Base-by-base conservation (phyloP, 2,113 vertebrate genomes). In the Oreochromis niloticus region DNA sequence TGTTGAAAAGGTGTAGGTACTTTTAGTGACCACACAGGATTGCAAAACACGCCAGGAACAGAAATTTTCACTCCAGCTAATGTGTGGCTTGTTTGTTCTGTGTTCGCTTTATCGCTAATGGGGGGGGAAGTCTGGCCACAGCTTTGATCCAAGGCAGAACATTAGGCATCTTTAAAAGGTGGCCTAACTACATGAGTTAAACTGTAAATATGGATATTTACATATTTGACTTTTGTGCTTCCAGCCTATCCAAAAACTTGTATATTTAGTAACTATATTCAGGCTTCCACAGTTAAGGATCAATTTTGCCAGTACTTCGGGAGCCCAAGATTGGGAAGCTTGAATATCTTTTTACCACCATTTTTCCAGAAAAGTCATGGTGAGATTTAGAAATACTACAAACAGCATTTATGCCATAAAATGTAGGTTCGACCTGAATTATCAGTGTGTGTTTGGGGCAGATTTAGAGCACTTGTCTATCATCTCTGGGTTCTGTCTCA, bases 101-200 rank as follows among this genome's bases (percentile, higher is more conserved):
- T 43, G n/a, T 48, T 73, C 0, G 41, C 41, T 75, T 0, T 75
- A 48, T 75, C 0, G 0, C 6, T 48, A 16, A n/a, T 17, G 41
- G 41, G 68, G 22, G 41, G 1, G 5, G 48, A 30, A 1, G 41
- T 73, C 13, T 16, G 39, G 13, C 9, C 59, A 63, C 59, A 36
- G 9, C 2, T 63, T 63, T 63, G 59, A 36, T 63, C 59, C 59
- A 7, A 63, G 32, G 59, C 6, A 1, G 22, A 46, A 1, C 14
- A 46, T 43, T 16, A 0, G 39, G 39, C 39, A 39, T 10, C n/a
- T 24, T 71, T 24, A 43, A 43, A 73, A 0, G 13, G 13, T 24
- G 66, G 0, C 39, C 66, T 71, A 71, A 39, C 39, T 43, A 71
- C 39, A 16, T 0, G 12, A 73, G 39, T 16, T 43, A 27, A 73